These are phyloP conservation scores for Sarcoramphus papa DNA, from an alignment of 2,797 vertebrate genomes.

Conservation along the genomic window DNA sequence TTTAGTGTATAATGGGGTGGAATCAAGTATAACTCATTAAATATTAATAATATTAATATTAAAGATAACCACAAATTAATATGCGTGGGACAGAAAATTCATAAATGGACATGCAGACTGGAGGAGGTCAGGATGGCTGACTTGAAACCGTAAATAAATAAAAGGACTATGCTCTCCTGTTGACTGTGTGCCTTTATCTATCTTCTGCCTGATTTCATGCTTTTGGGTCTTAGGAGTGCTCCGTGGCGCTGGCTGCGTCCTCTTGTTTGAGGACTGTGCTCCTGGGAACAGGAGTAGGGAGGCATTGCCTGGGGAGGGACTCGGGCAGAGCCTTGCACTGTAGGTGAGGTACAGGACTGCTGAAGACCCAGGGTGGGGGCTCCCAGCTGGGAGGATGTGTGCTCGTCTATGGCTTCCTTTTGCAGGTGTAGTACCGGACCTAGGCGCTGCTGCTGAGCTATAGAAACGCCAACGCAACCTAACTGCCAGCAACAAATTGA, in stretches of 20 bases:
- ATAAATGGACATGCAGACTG: not conserved
- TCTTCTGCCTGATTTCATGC: not conserved
- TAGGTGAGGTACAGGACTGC: not conserved
- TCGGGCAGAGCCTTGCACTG: accelerated
- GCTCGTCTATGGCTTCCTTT: accelerated
- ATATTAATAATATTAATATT: not conserved
- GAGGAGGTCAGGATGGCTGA: not conserved
- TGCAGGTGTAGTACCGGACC: not conserved
- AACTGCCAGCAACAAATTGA: not conserved
- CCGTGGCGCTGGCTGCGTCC: not conserved
- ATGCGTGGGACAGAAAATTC: not conserved
- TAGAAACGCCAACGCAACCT: not conserved
- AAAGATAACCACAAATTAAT: slow-evolving; percentile 10
- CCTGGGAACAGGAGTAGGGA: not conserved
- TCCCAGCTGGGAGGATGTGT: accelerated
- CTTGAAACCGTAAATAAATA: slow-evolving; percentile 19
- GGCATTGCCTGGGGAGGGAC: not conserved
- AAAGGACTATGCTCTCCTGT: not conserved
- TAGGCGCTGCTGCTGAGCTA: not conserved
- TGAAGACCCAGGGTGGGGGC: not conserved
- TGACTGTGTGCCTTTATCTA: not conserved
- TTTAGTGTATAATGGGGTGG: not conserved
- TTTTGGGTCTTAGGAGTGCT: not conserved
- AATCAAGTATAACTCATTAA: slow-evolving; percentile 8
- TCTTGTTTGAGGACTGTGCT: not conserved